Conservation (phyloP, 1,140 invertebrate genomes). For the Drosophila athabasca region DNA sequence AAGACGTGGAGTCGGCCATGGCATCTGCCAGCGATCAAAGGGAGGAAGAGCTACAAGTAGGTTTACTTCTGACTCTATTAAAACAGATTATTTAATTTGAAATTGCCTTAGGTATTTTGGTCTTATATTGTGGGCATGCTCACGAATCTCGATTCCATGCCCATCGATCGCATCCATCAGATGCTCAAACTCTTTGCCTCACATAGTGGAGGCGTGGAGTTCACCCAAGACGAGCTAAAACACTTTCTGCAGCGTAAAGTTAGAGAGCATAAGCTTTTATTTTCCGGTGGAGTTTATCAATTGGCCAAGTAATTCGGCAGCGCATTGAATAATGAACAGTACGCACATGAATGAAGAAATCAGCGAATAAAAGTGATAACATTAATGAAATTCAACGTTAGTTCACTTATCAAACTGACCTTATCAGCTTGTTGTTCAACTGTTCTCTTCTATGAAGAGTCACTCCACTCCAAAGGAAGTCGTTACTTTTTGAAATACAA, state of each 20-base stretch:
- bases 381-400: conserved; percentile 6
- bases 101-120: conserved; percentile 90
- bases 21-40: conserved; percentile 95
- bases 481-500: too few species aligned
- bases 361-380: conserved; percentile 27
- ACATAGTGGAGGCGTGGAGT: conserved; percentile 94
- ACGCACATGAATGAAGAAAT: conserved; percentile 29
- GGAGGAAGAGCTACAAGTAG: conserved; percentile 93
- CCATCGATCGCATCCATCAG: conserved; percentile 96
- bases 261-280: conserved; percentile 92
- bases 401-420: conserved; percentile 17
- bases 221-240: conserved; percentile 93
- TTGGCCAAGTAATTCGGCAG: conserved; percentile 87
- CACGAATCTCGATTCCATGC: conserved; percentile 96
- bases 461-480: too few species aligned
- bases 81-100: neutral
- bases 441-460: too few species aligned
- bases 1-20: conserved; percentile 96
- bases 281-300: conserved; percentile 93
- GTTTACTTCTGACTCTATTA: conserved; percentile 31
- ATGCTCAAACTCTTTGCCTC: conserved; percentile 98
- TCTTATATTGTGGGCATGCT: conserved; percentile 98
- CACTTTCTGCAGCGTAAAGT: conserved; percentile 97
- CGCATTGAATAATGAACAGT: conserved; percentile 1
- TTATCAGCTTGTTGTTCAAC: conserved; percentile 13